Evolutionary conservation across 1,140 invertebrate genomes (phyloP).

Genomic region (Penaeus japonicus): DNA sequence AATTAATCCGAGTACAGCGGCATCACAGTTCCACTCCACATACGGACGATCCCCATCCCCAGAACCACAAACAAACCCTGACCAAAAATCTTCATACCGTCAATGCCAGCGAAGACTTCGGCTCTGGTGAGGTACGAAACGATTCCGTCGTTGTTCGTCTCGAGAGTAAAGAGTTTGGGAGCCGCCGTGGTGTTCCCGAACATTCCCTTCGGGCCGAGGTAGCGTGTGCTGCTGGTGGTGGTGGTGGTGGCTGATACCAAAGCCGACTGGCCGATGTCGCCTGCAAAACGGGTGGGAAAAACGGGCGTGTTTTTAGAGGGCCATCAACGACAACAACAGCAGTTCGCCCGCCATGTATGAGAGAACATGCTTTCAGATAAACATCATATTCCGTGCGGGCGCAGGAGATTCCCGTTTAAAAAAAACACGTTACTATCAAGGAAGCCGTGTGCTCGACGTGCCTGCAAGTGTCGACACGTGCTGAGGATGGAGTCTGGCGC

Average conservation of each 20-base stretch:
- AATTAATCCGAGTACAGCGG: too few species aligned
- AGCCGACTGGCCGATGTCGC: constrained; percentile 44
- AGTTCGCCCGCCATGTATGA: not conserved
- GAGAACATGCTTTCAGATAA: too few species aligned
- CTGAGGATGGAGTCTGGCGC: not conserved
- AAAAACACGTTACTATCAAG: not conserved
- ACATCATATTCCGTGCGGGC: too few species aligned
- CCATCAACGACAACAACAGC: too few species aligned
- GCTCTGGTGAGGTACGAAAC: constrained; percentile 32
- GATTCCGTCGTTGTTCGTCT: not conserved
- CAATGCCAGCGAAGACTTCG: constrained; percentile 50
- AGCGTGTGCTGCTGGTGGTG: not conserved
- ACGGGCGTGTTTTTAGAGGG: not conserved
- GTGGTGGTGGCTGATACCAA: not conserved
- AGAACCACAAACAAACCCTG: too few species aligned
- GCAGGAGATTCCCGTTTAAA: not conserved
- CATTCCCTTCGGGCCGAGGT: constrained; percentile 9
- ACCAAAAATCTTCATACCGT: not conserved
- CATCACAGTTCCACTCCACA: too few species aligned
- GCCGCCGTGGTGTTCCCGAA: constrained; percentile 41
- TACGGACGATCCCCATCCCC: too few species aligned
- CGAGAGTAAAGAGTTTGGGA: constrained; percentile 28
- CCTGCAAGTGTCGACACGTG: constrained; percentile 17
- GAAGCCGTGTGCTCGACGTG: not conserved
- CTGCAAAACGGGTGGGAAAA: not conserved